A percentile compares a stretch with the other conserved stretches of the same genome.
Evolutionary conservation across 2,888 invertebrate species (phyloP).

Genomic region (Nomada fabriciana): DNA sequence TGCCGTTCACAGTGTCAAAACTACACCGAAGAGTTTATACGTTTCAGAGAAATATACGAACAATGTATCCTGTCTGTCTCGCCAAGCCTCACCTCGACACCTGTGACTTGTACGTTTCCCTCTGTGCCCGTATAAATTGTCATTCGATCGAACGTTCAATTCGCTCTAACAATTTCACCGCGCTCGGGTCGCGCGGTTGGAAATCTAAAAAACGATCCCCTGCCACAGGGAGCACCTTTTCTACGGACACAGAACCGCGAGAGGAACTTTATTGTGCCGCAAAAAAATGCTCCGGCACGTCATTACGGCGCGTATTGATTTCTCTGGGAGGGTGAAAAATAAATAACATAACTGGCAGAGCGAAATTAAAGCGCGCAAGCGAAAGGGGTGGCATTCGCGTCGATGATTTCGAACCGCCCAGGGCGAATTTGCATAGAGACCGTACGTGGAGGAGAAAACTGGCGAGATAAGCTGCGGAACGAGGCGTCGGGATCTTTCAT

Average conservation of each 20-base stretch:
- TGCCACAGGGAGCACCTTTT: too few relatives aligned
- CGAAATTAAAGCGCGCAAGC: constrained; percentile 7
- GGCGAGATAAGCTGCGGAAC: neutral
- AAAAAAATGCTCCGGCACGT: neutral
- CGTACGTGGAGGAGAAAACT: neutral
- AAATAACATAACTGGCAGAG: constrained; percentile 28
- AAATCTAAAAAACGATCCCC: too few relatives aligned
- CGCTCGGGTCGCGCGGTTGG: too few relatives aligned
- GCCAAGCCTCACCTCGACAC: neutral
- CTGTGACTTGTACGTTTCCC: neutral
- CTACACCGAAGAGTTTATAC: constrained; percentile 43
- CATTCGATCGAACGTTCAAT: neutral
- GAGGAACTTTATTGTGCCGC: constrained; percentile 13
- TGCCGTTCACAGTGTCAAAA: constrained; percentile 62
- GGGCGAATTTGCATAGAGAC: neutral
- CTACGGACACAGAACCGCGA: neutral
- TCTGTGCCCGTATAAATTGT: neutral
- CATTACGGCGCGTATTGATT: constrained; percentile 36
- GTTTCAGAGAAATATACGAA: constrained; percentile 18
- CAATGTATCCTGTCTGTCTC: constrained; percentile 48
- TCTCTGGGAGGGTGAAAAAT: constrained; percentile 31
- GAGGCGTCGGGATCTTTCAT: constrained; percentile 11
- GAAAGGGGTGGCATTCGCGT: neutral
- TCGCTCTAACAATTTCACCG: too few relatives aligned
- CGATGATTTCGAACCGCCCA: constrained; percentile 9